Evolutionary conservation across 2,888 invertebrate species (phyloP).

Genomic region (Drosophila trichaetosa): DNA sequence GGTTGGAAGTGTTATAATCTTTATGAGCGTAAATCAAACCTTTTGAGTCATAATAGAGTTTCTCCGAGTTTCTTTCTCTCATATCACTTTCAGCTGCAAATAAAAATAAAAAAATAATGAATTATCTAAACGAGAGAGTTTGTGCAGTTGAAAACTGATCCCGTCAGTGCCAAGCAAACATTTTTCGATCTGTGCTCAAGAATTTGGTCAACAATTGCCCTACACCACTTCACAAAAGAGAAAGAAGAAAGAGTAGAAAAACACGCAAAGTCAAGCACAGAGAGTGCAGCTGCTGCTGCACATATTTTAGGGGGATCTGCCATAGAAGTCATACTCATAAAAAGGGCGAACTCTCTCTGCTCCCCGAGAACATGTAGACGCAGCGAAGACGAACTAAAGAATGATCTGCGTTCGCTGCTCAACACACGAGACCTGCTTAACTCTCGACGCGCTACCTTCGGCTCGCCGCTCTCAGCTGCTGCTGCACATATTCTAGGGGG

Average conservation of each 20-base stretch:
- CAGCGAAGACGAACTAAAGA: background rate
- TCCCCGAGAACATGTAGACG: background rate
- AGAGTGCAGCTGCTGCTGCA: background rate
- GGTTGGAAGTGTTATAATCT: background rate
- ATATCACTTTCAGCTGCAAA: conserved; percentile 82
- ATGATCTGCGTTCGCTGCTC: background rate
- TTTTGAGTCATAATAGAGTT: conserved; percentile 82
- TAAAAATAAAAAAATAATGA: conserved; percentile 15
- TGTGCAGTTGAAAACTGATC: background rate
- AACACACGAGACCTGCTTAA: background rate
- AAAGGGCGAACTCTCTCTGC: background rate
- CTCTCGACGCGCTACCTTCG: background rate
- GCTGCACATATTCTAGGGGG: too few species aligned
- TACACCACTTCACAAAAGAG: background rate
- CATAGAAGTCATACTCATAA: background rate
- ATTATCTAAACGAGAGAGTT: background rate
- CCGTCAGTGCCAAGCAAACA: background rate
- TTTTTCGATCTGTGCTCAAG: background rate
- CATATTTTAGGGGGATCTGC: background rate
- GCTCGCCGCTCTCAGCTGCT: background rate
- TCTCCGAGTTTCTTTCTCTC: conserved; percentile 79
- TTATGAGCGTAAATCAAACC: conserved; percentile 64
- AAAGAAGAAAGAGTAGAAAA: background rate
- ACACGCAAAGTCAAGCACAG: too few species aligned
- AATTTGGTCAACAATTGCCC: background rate